A percentile compares a stretch with the other conserved stretches of the same genome.
Evolutionary conservation across 53 echinoderm and acorn worm species (phyloP).

Genomic region (Patiria pectinifera): DNA sequence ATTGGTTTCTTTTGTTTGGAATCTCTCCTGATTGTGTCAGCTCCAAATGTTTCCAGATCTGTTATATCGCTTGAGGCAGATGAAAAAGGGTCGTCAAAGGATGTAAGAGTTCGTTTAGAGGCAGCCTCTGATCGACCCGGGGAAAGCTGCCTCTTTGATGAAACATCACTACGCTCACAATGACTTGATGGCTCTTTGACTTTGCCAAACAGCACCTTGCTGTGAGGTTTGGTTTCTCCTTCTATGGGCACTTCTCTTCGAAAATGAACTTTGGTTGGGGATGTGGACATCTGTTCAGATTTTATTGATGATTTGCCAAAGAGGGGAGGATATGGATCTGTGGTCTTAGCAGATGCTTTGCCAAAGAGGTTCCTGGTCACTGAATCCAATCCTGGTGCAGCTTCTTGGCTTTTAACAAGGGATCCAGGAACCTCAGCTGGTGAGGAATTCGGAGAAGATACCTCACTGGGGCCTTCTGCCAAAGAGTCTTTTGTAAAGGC

Average conservation of each 20-base stretch:
- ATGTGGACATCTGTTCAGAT: not conserved
- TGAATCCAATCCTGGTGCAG: conserved; percentile 26
- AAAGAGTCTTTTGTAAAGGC: not conserved
- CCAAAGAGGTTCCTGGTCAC: conserved; percentile 63
- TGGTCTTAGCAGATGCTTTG: not conserved
- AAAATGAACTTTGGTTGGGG: conserved; percentile 4
- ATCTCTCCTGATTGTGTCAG: not conserved
- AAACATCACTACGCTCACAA: not conserved
- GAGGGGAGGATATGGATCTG: not conserved
- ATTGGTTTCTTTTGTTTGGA: conserved; percentile 60
- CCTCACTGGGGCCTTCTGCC: not conserved
- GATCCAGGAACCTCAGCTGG: conserved; percentile 2
- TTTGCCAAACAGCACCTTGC: conserved; percentile 2
- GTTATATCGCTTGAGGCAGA: conserved; percentile 70
- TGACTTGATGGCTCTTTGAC: conserved; percentile 1
- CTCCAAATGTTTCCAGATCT: conserved; percentile 90
- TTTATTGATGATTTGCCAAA: not conserved
- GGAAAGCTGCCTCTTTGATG: conserved; percentile 65
- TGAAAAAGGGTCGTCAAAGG: conserved; percentile 63
- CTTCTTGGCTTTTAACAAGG: conserved; percentile 18
- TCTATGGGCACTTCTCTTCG: not conserved
- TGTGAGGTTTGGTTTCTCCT: not conserved
- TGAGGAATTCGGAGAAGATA: not conserved
- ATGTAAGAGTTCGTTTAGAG: conserved; percentile 57
- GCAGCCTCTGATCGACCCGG: conserved; percentile 47